phyloP scores from a whole-genome alignment of 2,888 invertebrate species.

The Leucoptera coffeella region DNA sequence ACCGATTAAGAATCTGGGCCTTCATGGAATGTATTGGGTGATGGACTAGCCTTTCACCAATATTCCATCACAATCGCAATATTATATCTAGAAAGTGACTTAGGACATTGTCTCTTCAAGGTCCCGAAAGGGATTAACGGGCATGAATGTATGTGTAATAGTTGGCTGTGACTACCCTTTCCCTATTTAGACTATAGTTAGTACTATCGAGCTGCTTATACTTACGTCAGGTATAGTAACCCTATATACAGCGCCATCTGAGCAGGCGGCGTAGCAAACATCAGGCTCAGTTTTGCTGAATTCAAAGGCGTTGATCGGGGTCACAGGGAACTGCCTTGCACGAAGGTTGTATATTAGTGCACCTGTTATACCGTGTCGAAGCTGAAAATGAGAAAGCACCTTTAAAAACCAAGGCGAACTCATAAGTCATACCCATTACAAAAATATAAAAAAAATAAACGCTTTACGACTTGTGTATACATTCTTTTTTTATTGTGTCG shows the following conservation, averaged over 20 bases:
- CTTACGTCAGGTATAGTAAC: constrained; percentile 33
- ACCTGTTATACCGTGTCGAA: constrained; percentile 37
- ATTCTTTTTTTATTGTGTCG: too few relatives aligned
- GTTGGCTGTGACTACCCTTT: background rate
- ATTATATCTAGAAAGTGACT: too few relatives aligned
- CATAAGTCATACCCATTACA: too few relatives aligned
- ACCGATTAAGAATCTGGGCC: too few relatives aligned
- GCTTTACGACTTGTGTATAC: too few relatives aligned
- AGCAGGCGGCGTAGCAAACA: constrained; percentile 35
- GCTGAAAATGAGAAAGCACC: constrained; percentile 12
- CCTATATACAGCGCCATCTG: constrained; percentile 30
- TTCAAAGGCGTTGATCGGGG: constrained; percentile 28
- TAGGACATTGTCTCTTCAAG: too few relatives aligned
- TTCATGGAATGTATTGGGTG: too few relatives aligned
- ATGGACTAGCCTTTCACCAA: too few relatives aligned
- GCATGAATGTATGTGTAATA: background rate
- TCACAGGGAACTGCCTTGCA: constrained; percentile 36
- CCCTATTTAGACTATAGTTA: background rate
- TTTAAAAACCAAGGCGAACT: background rate
- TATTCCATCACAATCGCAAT: too few relatives aligned
- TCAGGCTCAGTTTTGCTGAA: constrained; percentile 26
- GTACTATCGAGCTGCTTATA: too few relatives aligned
- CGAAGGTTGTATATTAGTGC: constrained; percentile 26
- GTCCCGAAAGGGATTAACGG: background rate
- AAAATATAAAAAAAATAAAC: too few relatives aligned